Conservation (phyloP, 2,888 invertebrate species). For the Allolobophora icterica region DNA sequence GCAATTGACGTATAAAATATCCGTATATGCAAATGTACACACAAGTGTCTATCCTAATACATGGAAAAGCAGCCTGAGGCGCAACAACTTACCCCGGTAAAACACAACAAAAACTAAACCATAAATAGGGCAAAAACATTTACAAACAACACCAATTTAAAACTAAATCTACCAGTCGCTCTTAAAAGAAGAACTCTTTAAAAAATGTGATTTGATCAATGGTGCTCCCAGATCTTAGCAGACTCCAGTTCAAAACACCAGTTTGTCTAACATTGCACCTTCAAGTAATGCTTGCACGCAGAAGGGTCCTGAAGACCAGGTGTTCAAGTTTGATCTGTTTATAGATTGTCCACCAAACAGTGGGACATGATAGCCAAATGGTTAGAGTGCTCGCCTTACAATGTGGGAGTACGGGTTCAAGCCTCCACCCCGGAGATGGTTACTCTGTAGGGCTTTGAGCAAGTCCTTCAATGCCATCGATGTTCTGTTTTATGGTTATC, state of each 20-base stretch:
- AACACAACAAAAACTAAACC: slow-evolving; percentile 4
- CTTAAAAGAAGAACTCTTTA: neutral
- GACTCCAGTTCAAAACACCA: neutral
- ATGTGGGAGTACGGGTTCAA: too few species aligned
- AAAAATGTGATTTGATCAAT: neutral
- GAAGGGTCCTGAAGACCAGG: neutral
- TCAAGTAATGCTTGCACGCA: neutral
- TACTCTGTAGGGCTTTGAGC: too few species aligned
- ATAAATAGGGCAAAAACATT: neutral
- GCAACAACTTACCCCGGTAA: neutral
- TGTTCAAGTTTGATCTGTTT: too few species aligned
- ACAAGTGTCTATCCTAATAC: slow-evolving; percentile 8
- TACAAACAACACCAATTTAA: neutral
- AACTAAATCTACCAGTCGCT: neutral
- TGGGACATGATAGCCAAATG: too few species aligned
- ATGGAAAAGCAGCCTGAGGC: neutral
- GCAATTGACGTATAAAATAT: neutral
- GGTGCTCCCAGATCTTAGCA: neutral
- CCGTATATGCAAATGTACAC: neutral
- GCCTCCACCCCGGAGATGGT: too few species aligned
- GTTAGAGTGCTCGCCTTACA: too few species aligned
- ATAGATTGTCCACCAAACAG: too few species aligned
- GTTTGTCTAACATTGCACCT: neutral
- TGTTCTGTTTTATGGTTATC: too few species aligned
- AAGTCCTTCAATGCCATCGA: too few species aligned